These are phyloP conservation scores for Falco columbarius DNA, from an alignment of 2,797 vertebrate genomes.

Conservation along the genomic window DNA sequence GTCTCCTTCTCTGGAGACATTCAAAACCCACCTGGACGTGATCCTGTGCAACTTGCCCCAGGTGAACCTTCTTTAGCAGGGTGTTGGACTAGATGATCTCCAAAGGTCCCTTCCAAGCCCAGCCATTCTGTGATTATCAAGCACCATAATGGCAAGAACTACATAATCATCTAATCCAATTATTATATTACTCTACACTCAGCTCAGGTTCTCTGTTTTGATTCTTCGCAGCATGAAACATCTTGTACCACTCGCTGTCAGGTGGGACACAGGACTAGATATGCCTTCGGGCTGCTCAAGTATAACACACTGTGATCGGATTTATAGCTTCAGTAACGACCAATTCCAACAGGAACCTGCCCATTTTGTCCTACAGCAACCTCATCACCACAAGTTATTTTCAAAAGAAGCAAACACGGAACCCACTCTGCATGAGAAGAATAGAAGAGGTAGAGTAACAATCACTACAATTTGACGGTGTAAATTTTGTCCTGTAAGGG, in stretches of 20 bases:
- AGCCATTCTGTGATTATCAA: too few species aligned
- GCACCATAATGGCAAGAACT: not conserved
- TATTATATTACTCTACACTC: not conserved
- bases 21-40: too few species aligned
- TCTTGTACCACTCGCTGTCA: not conserved
- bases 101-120: too few species aligned
- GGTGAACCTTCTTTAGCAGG: too few species aligned
- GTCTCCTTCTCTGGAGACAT: too few species aligned
- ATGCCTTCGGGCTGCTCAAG: not conserved
- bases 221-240: not conserved
- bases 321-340: not conserved
- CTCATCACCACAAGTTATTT: not conserved
- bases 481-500: not conserved
- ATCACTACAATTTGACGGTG: not conserved
- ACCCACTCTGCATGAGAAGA: not conserved
- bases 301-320: not conserved
- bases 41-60: too few species aligned
- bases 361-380: not conserved
- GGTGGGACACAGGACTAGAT: not conserved
- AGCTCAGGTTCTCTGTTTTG: not conserved
- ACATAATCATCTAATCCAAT: not conserved
- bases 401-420: not conserved
- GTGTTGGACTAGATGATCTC: too few species aligned
- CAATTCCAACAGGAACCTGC: fast-evolving
- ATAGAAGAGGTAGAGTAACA: not conserved